These are phyloP conservation scores for Melanotaenia parkinsoni DNA, from an alignment of 2,797 vertebrate species.

Conservation along the genomic window DNA sequence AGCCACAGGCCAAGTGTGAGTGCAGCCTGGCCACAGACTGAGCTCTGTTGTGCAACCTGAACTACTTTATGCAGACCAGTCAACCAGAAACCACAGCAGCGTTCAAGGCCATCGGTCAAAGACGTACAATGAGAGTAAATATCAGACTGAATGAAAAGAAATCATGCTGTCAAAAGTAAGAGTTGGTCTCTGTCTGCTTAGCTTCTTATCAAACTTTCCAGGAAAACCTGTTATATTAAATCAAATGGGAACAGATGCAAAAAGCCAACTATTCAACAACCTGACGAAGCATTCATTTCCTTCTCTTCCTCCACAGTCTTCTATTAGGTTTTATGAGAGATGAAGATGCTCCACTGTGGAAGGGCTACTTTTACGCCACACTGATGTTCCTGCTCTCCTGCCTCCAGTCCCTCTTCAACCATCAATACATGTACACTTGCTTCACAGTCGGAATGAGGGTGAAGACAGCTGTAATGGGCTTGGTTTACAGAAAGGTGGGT, in stretches of 20 bases:
- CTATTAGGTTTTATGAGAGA: constrained; percentile 90
- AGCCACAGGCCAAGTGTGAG: constrained; percentile 79
- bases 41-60: constrained; percentile 69
- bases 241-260: background rate
- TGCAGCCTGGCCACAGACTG: constrained; percentile 69
- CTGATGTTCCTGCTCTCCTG: constrained; percentile 90
- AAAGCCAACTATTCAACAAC: background rate
- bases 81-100: constrained; percentile 57
- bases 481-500: constrained; percentile 95
- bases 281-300: background rate
- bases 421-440: constrained; percentile 91
- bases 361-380: constrained; percentile 89
- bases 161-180: constrained; percentile 38
- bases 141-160: constrained; percentile 36
- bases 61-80: constrained; percentile 52
- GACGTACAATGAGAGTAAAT: constrained; percentile 46
- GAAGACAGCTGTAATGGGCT: constrained; percentile 90
- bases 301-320: constrained; percentile 78
- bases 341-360: constrained; percentile 85
- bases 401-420: constrained; percentile 93
- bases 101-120: constrained; percentile 47
- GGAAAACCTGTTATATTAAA: constrained; percentile 11
- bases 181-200: constrained; percentile 15
- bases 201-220: constrained; percentile 45
- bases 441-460: constrained; percentile 92